phyloP scores from a whole-genome alignment of 2,888 invertebrate species.

The Pyralis farinalis region DNA sequence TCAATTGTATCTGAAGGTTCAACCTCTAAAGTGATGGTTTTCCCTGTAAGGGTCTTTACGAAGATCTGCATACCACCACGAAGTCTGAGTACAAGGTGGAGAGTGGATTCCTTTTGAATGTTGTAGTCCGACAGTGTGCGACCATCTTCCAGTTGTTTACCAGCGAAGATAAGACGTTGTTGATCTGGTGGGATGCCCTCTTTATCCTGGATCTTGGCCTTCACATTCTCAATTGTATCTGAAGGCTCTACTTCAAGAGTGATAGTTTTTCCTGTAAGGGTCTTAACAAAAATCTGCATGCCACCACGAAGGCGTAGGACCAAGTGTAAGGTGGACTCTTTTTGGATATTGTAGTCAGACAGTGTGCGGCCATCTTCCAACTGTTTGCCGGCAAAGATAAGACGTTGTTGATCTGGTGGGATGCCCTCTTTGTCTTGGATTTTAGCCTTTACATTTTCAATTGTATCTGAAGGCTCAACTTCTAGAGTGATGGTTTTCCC shows the following conservation, averaged over 20 bases:
- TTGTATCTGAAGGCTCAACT: constrained; percentile 52
- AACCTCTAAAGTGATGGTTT: constrained; percentile 53
- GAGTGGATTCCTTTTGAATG: constrained; percentile 54
- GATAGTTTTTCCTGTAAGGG: constrained; percentile 53
- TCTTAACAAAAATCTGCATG: constrained; percentile 60
- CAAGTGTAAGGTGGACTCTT: constrained; percentile 50
- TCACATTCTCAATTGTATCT: constrained; percentile 63
- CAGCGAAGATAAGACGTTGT: constrained; percentile 54
- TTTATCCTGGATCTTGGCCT: constrained; percentile 64
- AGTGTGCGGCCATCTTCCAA: constrained; percentile 54
- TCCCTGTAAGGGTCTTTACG: constrained; percentile 53
- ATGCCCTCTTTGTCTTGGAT: constrained; percentile 60
- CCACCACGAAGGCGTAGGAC: constrained; percentile 54
- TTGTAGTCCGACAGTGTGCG: constrained; percentile 56
- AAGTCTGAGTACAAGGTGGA: constrained; percentile 49
- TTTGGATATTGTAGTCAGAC: constrained; percentile 58
- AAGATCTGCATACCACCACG: constrained; percentile 65
- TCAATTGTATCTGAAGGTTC: constrained; percentile 56
- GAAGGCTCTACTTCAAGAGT: constrained; percentile 55
- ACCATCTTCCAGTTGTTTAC: constrained; percentile 54
- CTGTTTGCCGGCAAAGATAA: constrained; percentile 57
- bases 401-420: constrained; percentile 54
- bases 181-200: constrained; percentile 62
- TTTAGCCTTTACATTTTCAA: constrained; percentile 59
- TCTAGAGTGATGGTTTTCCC: constrained; percentile 56